Percentiles rank a stretch among this genome's conserved stretches.
Evolutionary conservation across 37 sponge, comb jelly and placozoan genomes (phyloP).

Genomic region (Petrosia ficiformis): DNA sequence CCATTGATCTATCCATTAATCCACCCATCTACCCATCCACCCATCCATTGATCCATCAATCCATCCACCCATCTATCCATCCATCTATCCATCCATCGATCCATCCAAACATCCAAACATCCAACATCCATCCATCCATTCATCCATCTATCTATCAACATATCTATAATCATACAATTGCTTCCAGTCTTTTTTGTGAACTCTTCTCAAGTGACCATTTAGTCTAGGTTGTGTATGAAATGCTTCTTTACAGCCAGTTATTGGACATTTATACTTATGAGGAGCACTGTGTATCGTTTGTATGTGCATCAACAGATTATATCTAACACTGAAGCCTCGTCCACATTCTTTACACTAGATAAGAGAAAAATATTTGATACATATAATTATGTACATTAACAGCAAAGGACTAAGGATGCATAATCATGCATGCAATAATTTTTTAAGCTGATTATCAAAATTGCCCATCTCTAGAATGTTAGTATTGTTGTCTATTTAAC

Average conservation of each 20-base stretch:
- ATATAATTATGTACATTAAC: too few species aligned
- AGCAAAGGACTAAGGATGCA: too few species aligned
- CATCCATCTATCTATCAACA: neutral
- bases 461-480: too few species aligned
- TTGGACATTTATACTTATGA: constrained; percentile 52
- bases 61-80: too few species aligned
- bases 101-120: neutral
- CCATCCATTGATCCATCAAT: too few species aligned
- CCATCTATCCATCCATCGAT: too few species aligned
- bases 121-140: too few species aligned
- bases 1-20: too few species aligned
- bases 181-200: constrained; percentile 67
- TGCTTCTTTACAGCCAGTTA: constrained; percentile 61
- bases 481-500: too few species aligned
- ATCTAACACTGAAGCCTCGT: constrained; percentile 69
- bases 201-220: constrained; percentile 55
- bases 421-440: too few species aligned
- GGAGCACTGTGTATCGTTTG: constrained; percentile 72
- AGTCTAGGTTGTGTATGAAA: constrained; percentile 63
- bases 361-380: neutral
- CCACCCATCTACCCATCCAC: too few species aligned
- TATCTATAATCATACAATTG: constrained; percentile 33
- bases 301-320: constrained; percentile 77
- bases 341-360: constrained; percentile 68
- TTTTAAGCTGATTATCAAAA: too few species aligned